Base-by-base conservation (phyloP, 1,140 invertebrate species). In the Hycleus cichorii region DNA sequence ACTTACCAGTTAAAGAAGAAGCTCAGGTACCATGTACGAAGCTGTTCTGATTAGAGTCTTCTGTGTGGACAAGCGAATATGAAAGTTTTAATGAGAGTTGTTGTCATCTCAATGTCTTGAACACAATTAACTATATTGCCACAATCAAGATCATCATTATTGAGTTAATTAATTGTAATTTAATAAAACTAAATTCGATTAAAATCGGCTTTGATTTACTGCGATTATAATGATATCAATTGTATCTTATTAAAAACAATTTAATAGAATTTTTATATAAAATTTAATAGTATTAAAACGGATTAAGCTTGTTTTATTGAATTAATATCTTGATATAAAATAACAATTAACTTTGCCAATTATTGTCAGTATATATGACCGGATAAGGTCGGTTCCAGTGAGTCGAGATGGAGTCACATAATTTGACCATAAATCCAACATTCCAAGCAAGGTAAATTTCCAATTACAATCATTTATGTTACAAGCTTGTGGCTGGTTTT, bases 11-110 rank as follows among this genome's bases (percentile, higher is more conserved):
- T 18, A 18, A 18, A 1, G 18, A 18, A 18, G 18, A 18, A 18
- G 18, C 18, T 18, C 18, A 1, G 1, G 1, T 18, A 1, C 18
- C 18, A 18, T 18, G 18, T 1, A 18, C 18, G 1, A 18, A 18
- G 18, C 18, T 18, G 18, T 18, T 18, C 18, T 18, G 93, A 83
- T 84, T 4, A 88, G 90, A 71, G 89, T 95, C 2, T 83, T 83
- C 49, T 75, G 91, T 32, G 75, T 0, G 90, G 93, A 72, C 89
- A 92, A 70, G 89, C 89, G 8, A 90, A 92, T 74, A 87, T 89
- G 2, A 91, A 93, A 76, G 88, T 88, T 44, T 79, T 88, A 44
- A 70, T 93, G 1, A 90, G 89, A 64, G 88, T 87, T 52, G 88
- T 87, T 60, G 87, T 91, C 42, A 90, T 91, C 69, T 88, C 82